phyloP scores from a whole-genome alignment of 2,888 invertebrate genomes.

The Microctonus brassicae region DNA sequence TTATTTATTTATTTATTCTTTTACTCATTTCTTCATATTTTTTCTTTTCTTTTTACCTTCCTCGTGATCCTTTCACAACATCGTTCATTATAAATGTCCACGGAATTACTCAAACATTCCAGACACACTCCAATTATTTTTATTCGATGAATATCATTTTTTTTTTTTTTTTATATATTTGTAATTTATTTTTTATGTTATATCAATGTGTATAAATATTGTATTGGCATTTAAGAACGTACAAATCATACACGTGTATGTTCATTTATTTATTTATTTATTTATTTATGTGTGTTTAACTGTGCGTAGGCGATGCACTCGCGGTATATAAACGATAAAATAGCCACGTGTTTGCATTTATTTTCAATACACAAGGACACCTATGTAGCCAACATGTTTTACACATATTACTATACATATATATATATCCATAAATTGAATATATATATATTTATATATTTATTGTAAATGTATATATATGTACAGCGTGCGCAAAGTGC shows the following conservation, averaged over 20 bases:
- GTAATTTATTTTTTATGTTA: too few species aligned
- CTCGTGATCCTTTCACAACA: too few species aligned
- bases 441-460: constrained; percentile 46
- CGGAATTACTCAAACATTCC: neutral
- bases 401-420: neutral
- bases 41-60: constrained; percentile 7
- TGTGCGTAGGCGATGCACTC: constrained; percentile 44
- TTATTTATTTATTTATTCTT: neutral
- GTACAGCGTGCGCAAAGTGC: constrained; percentile 59
- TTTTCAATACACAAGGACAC: constrained; percentile 67
- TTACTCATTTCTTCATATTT: constrained; percentile 8
- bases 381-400: constrained; percentile 46
- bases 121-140: neutral
- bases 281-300: neutral
- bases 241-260: neutral
- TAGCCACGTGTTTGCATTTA: constrained; percentile 53
- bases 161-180: too few species aligned
- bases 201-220: too few species aligned
- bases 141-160: neutral
- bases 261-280: neutral
- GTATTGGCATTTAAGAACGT: neutral
- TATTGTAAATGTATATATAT: constrained; percentile 46
- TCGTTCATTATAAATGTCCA: constrained; percentile 3
- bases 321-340: constrained; percentile 12
- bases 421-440: too few species aligned